phyloP scores from a whole-genome alignment of 2,113 vertebrate genomes.

The Brienomyrus brachyistius region DNA sequence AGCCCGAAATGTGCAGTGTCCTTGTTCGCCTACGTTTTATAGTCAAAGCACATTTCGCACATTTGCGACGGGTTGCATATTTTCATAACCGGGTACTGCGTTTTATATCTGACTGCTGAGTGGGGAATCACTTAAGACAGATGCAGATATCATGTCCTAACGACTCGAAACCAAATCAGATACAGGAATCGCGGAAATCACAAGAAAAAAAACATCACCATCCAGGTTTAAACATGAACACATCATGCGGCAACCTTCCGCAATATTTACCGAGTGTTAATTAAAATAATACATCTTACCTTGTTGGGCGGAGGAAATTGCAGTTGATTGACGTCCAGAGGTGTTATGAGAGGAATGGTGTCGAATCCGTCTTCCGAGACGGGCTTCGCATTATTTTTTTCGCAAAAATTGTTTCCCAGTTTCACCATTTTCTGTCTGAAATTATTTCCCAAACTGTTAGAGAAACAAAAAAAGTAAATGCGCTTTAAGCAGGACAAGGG shows the following conservation, averaged over 20 bases:
- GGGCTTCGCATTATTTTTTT: slow-evolving; percentile 75
- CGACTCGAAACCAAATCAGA: neutral
- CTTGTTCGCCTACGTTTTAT: neutral
- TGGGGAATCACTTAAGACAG: neutral
- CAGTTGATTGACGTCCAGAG: slow-evolving; percentile 87
- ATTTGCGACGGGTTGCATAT: neutral
- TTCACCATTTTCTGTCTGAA: slow-evolving; percentile 73
- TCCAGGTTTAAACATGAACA: neutral
- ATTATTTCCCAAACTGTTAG: neutral
- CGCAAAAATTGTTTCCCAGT: slow-evolving; percentile 85
- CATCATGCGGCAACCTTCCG: neutral
- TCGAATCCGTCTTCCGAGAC: slow-evolving; percentile 87
- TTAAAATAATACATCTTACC: slow-evolving; percentile 51
- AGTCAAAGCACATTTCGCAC: neutral
- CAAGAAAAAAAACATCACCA: neutral
- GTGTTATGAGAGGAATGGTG: slow-evolving; percentile 90
- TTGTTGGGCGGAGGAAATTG: slow-evolving; percentile 88
- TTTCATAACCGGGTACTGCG: neutral
- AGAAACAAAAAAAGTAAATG: neutral
- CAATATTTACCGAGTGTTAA: neutral
- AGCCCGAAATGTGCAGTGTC: neutral
- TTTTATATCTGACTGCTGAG: neutral
- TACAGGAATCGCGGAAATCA: neutral
- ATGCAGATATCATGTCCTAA: neutral
- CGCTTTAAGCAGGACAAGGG: neutral